A percentile compares a stretch with the other conserved stretches of the same genome.
phyloP scores from a whole-genome alignment of 2,888 invertebrate species.

The Lepeophtheirus nordmannii region DNA sequence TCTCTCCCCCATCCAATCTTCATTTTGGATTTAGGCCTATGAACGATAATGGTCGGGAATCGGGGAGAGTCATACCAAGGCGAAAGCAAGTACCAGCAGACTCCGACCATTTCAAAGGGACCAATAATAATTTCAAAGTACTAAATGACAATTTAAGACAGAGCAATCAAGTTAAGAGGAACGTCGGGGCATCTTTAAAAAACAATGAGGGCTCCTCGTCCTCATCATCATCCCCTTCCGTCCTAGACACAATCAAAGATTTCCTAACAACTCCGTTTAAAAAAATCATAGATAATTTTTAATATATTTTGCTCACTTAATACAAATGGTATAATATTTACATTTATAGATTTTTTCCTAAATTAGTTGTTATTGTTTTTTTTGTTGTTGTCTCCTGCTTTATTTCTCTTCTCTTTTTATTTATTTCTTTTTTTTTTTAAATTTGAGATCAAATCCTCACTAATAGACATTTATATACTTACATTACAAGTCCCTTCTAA shows the following conservation, averaged over 20 bases:
- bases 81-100: too few species aligned
- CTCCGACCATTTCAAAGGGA: too few species aligned
- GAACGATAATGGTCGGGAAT: background rate
- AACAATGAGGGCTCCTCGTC: background rate
- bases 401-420: too few species aligned
- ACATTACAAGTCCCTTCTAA: too few species aligned
- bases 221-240: background rate
- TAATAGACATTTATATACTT: too few species aligned
- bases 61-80: too few species aligned
- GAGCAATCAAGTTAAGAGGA: background rate
- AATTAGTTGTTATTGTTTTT: too few species aligned
- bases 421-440: too few species aligned
- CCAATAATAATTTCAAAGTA: background rate
- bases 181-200: background rate
- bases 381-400: too few species aligned
- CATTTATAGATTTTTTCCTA: too few species aligned
- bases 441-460: too few species aligned
- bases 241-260: background rate
- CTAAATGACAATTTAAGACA: background rate
- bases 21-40: background rate
- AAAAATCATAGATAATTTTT: slow-evolving; percentile 3
- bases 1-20: background rate
- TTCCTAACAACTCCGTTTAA: background rate
- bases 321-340: too few species aligned
- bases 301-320: background rate